These are phyloP conservation scores for Polymixis flavicincta DNA, from an alignment of 2,888 invertebrate genomes.

Conservation along the genomic window DNA sequence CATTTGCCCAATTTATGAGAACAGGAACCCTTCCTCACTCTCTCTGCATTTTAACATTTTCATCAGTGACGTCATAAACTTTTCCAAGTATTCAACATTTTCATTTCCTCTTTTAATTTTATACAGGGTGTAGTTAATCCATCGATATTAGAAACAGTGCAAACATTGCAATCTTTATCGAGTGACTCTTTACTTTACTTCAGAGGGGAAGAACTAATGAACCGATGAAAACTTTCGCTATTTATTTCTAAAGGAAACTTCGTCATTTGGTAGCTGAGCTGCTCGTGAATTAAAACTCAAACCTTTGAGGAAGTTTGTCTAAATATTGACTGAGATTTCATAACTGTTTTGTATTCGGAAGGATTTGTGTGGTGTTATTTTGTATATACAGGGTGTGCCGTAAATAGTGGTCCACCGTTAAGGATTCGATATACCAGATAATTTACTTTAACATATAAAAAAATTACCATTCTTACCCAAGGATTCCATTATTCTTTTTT, in stretches of 20 bases:
- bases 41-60: not conserved
- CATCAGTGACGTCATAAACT: slow-evolving; percentile 52
- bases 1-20: too few species aligned
- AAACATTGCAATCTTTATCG: slow-evolving; percentile 80
- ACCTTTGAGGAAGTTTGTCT: slow-evolving; percentile 40
- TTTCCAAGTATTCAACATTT: slow-evolving; percentile 67
- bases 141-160: slow-evolving; percentile 83
- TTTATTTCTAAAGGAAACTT: slow-evolving; percentile 68
- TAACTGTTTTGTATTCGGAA: not conserved
- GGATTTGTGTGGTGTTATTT: not conserved
- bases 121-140: slow-evolving; percentile 85
- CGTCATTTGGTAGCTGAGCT: slow-evolving; percentile 59
- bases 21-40: too few species aligned
- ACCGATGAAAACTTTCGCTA: slow-evolving; percentile 76
- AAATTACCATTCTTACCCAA: too few species aligned
- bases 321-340: slow-evolving; percentile 39
- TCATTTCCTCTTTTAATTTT: slow-evolving; percentile 87
- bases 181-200: slow-evolving; percentile 67
- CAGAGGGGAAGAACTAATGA: slow-evolving; percentile 82
- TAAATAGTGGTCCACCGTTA: too few species aligned
- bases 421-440: too few species aligned
- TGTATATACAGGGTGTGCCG: too few species aligned
- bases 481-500: too few species aligned
- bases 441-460: too few species aligned
- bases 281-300: slow-evolving; percentile 56